Base-by-base conservation (phyloP, 2,797 vertebrate species). In the Clarias pachynema region DNA sequence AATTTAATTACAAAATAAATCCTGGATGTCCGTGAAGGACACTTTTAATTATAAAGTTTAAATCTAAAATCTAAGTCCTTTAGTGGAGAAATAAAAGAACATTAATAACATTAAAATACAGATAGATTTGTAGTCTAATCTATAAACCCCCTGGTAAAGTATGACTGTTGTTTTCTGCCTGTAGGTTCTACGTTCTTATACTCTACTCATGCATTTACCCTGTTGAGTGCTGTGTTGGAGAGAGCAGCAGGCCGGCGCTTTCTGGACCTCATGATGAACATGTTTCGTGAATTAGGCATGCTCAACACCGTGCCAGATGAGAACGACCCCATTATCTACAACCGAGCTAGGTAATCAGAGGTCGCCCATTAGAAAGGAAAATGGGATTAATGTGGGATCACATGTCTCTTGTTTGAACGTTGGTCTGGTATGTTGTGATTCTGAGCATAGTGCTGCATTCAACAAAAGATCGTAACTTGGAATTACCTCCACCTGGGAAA, bases 211-310 rank as follows among this genome's bases (percentile, higher is more conserved):
- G 98, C 97, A 87, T 99, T 96, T 85, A 98, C 97, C 18, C 94
- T 99, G 80, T 91, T 99, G 44, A 98, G 97, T 75, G 97, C 97
- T 70, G 96, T 96, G 59, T 91, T 99, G 91, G 98, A 99, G 92
- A 96, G 94, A 91, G 97, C 95, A 79, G 96, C 98, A 10, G 95
- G 95, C 75, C 95, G 94, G 81, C 94, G 89, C 86, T 99, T 98
- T 93, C 93, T 98, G 90, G 97, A 97, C 81, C 93, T 97, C 70
- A 99, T 99, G 98, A 94, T 90, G 91, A 95, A 95, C 91, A 96
- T 98, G 94, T 99, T 99, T 87, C 94, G 88, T 62, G 97, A 99
- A 86, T 92, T 99, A 91, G 98, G 97, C 89, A 99, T 99, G 98
- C 91, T 94, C 22, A 94, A 96, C 75, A 99, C 98, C 26, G 94